These are phyloP conservation scores for Aphis gossypii DNA, from an alignment of 1,140 invertebrate genomes.

Conservation along the genomic window DNA sequence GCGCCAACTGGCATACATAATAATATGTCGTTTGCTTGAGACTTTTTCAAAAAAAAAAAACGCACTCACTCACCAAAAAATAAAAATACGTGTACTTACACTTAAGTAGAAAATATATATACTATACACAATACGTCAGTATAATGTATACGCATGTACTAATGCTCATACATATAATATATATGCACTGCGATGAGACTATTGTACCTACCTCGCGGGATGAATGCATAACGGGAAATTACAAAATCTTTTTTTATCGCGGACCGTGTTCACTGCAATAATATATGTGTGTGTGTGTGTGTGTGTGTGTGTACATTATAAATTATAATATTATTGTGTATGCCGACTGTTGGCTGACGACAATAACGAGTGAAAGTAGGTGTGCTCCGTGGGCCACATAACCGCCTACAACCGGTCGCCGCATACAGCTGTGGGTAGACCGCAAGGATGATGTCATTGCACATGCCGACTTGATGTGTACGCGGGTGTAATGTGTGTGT, in stretches of 20 bases:
- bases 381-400: conserved; percentile 51
- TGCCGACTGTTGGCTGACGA: not conserved
- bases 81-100: not conserved
- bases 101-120: not conserved
- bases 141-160: not conserved
- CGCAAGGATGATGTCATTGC: conserved; percentile 39
- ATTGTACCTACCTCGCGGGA: not conserved
- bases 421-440: not conserved
- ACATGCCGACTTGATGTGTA: not conserved
- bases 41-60: not conserved
- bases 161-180: not conserved
- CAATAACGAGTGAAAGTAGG: conserved; percentile 46
- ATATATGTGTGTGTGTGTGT: not conserved
- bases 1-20: not conserved
- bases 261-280: not conserved
- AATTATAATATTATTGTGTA: conserved; percentile 1
- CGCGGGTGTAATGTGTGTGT: not conserved
- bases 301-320: not conserved
- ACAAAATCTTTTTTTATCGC: conserved; percentile 17
- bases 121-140: not conserved
- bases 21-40: not conserved
- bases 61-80: not conserved
- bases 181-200: not conserved
- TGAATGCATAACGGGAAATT: conserved; percentile 33
- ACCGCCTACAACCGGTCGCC: conserved; percentile 45